Evolutionary conservation across 2,888 invertebrate genomes (phyloP), one percentile per base, ranked within the genome.

Genomic region (Clivina fossor): DNA sequence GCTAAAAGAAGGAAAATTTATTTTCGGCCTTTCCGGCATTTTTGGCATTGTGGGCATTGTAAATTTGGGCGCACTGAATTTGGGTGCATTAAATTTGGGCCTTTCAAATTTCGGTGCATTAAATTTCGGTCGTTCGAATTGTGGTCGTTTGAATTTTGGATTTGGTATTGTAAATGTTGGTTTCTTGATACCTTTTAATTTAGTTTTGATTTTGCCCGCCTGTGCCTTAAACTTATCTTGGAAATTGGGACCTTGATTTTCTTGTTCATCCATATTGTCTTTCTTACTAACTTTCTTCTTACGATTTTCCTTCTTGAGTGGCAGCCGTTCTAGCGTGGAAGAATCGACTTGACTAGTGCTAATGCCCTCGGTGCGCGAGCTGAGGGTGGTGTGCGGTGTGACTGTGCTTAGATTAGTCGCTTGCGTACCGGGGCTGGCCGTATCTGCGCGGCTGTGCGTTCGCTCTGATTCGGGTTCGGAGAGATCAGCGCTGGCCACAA

Each of bases 121-220:
- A 62, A 61, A 60, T 43, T 61, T 62, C 7, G 62, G 62, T 49
- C 58, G 73, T 35, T 68, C 74, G 30, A 76, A 74, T 61, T 78
- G 77, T 0, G 77, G 76, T 33, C 59, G 55, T 35, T 60, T 61
- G 26, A 62, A 61, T 18, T 60, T 60, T 2, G 62, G 61, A 7
- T 37, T 72, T 70, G 13, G 69, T 66, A 51, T 71, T 72, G 2
- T 71, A 71, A 80, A 77, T 28, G 74, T 75, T 37, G 81, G 79
- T 62, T 80, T 77, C 67, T 84, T 81, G 4, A 84, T 80, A 58
- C 75, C 80, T 65, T 82, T 80, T 54, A 88, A 68, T 68, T 85
- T 85, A 1, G 81, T 81, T 69, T 83, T 84, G 20, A 91, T 70
- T 71, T 85, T 86, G 20, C 83, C 86, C 11, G 89, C 88, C 69